Base-by-base conservation (phyloP, 2,113 vertebrate genomes). In the Suricata suricatta region DNA sequence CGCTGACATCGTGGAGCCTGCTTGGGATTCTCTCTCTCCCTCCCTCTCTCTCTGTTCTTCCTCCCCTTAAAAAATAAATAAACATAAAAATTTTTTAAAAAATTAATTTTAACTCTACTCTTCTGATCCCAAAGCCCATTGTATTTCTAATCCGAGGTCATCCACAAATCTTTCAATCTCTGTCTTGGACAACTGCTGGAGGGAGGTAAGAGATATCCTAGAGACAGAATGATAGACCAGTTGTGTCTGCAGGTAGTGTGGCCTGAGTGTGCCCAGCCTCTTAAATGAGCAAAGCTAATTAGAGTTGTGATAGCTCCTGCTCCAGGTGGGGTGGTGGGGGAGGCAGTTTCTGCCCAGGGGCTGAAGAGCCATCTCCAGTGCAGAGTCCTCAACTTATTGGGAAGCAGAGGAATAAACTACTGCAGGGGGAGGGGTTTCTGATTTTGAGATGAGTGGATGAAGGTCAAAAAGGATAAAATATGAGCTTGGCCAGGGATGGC, bases 81-180 rank as follows among this genome's bases (percentile, higher is more conserved):
- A 60, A 60, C 57, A 60, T 60, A 23, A 60, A 57, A 57, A 57
- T 7, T 19, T 19, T 19, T 7, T 1, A 54, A 57, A 60, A 60
- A 60, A 54, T 54, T 60, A 60, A 23, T 60, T 60, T 60, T 76
- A 76, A 83, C 29, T 52, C 66, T 71, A 57, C 63, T 93, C 33
- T 94, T 74, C 23, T 13, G 17, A 81, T 81, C 27, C 44, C 44
- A 52, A 90, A 88, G 82, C 91, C 81, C 77, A 47, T 12, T 52
- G 38, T 41, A 44, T 88, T 97, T 92, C 96, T 83, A 94, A 47
- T 84, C 60, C 50, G 57, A 76, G 35, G 57, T 50, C 38, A 35
- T 23, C 15, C 19, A 13, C 64, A 41, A 29, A 41, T 27, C 33
- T 88, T 54, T 71, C 69, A 16, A 0, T 44, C 54, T 21, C 38